These are phyloP conservation scores for Dicyrtomina minuta DNA, from an alignment of 2,888 invertebrate genomes.

Conservation along the genomic window DNA sequence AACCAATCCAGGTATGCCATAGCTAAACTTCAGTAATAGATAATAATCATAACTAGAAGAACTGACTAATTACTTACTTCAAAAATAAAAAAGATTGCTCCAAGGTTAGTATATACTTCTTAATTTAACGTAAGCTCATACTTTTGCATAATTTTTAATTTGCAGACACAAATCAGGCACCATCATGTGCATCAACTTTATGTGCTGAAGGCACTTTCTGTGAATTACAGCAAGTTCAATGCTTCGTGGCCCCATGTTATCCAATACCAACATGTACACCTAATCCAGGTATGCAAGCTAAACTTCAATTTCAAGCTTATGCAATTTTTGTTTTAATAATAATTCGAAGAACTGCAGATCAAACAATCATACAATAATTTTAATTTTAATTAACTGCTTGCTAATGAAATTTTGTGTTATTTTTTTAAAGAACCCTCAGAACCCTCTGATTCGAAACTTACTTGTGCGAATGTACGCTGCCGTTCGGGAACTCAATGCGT, in stretches of 20 bases:
- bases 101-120: no score
- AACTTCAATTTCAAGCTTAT: no score
- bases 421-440: no score
- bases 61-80: no score
- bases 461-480: not conserved
- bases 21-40: not conserved
- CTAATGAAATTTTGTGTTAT: not conserved
- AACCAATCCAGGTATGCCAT: not conserved
- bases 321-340: no score
- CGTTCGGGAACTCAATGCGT: not conserved
- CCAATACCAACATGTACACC: conserved; percentile 11
- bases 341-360: no score
- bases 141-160: not conserved
- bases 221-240: conserved; percentile 24
- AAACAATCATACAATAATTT: not conserved
- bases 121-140: no score
- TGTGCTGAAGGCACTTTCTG: conserved; percentile 16
- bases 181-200: conserved; percentile 4
- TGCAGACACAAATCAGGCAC: not conserved
- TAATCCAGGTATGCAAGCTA: no score
- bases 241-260: conserved; percentile 25
- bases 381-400: not conserved
- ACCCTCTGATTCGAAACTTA: not conserved
- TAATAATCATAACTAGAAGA: not conserved
- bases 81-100: no score